phyloP scores from a whole-genome alignment of 1,140 invertebrate species.

The Papilio polyxenes region DNA sequence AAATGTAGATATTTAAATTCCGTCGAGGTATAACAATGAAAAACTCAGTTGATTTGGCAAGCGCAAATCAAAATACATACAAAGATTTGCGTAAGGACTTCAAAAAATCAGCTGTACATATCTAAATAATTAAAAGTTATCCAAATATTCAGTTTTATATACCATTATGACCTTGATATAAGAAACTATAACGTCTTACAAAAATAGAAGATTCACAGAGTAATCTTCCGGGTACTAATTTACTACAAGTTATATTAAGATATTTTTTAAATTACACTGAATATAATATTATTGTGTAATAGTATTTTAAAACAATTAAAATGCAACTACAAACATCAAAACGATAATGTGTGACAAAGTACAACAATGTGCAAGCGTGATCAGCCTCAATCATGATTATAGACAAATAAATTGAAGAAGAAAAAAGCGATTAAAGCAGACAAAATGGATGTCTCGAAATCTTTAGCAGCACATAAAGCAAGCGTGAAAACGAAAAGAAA shows the following conservation, averaged over 20 bases:
- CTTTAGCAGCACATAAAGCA: constrained; percentile 36
- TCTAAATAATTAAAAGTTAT: not conserved
- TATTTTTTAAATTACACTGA: not conserved
- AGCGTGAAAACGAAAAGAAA: constrained; percentile 51
- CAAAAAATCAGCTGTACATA: not conserved
- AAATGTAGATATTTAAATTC: not conserved
- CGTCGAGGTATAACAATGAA: not conserved
- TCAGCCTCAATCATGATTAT: constrained; percentile 12
- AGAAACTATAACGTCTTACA: not conserved
- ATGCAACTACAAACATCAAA: constrained; percentile 23
- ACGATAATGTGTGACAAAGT: not conserved
- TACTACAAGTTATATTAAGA: not conserved
- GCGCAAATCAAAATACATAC: not conserved
- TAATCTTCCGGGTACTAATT: not conserved
- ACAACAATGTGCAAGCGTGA: constrained; percentile 27
- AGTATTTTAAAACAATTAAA: not conserved
- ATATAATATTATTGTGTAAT: not conserved
- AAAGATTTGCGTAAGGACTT: not conserved
- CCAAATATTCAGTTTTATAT: not conserved
- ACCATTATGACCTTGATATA: not conserved
- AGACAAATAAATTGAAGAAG: constrained; percentile 10
- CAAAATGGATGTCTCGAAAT: constrained; percentile 15
- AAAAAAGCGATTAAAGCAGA: constrained; percentile 36
- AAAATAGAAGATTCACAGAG: not conserved
- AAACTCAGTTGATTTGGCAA: not conserved